phyloP scores from a whole-genome alignment of 2,888 invertebrate genomes.

The Ormyrus pomaceus region DNA sequence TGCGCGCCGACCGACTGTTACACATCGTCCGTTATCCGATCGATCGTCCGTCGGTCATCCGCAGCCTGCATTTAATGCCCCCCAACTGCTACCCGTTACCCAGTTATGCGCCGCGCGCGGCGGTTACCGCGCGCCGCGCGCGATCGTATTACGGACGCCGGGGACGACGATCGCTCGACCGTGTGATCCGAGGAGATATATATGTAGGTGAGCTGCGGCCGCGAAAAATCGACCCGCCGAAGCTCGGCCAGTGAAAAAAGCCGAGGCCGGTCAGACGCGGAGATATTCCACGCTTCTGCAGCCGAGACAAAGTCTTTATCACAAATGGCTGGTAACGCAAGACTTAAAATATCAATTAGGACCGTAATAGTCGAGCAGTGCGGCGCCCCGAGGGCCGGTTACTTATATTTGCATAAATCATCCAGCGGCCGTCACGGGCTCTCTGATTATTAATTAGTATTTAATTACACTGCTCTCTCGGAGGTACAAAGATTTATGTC shows the following conservation, averaged over 20 bases:
- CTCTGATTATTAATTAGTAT: conserved; percentile 19
- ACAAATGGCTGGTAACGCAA: no score
- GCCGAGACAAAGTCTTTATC: no score
- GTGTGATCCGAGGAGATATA: conserved; percentile 34
- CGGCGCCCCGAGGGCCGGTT: no score
- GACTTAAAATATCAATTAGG: no score
- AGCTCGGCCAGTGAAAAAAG: no score
- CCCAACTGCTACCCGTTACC: conserved; percentile 69
- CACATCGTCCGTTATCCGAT: conserved; percentile 52
- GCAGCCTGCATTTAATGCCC: conserved; percentile 42
- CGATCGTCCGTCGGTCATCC: conserved; percentile 53
- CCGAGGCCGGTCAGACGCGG: no score
- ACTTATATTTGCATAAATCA: no score
- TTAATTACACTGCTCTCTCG: not conserved
- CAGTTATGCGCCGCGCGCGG: conserved; percentile 64
- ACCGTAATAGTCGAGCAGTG: no score
- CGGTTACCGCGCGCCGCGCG: conserved; percentile 60
- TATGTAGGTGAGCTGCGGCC: no score
- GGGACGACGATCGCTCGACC: conserved; percentile 59
- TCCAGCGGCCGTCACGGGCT: not conserved
- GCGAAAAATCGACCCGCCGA: no score
- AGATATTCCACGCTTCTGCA: no score
- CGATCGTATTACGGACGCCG: conserved; percentile 65
- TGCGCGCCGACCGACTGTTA: conserved; percentile 19
- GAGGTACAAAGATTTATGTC: no score